Conservation (phyloP, 2,113 vertebrate species). For the Neodontobutis hainanensis region DNA sequence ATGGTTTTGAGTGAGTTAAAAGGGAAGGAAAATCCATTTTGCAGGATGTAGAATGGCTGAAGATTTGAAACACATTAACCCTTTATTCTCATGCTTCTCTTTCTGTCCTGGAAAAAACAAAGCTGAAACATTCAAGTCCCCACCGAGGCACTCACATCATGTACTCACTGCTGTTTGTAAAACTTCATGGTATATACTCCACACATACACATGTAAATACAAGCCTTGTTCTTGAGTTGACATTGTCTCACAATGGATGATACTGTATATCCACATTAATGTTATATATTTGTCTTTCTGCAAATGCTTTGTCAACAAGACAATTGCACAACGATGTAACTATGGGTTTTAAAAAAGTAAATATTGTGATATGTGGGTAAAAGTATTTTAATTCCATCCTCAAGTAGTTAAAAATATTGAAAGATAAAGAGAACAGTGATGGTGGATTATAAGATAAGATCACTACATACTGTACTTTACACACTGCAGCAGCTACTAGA, state of each 20-base stretch:
- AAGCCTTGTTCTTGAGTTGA: constrained; percentile 2
- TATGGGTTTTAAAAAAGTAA: too few species aligned
- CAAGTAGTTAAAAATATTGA: not conserved
- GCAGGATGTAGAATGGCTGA: constrained; percentile 28
- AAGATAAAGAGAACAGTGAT: not conserved
- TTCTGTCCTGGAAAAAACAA: not conserved
- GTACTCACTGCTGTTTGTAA: not conserved
- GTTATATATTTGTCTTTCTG: not conserved
- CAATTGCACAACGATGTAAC: too few species aligned
- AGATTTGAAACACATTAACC: constrained; percentile 42
- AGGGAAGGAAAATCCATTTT: constrained; percentile 26
- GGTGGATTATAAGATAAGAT: constrained; percentile 21
- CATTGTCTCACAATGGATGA: not conserved
- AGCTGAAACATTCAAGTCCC: not conserved
- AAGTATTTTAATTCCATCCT: too few species aligned
- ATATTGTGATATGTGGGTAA: too few species aligned
- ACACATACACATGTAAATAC: not conserved
- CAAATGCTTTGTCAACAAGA: not conserved
- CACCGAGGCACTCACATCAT: constrained; percentile 3
- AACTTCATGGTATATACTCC: constrained; percentile 2
- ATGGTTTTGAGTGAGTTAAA: constrained; percentile 19
- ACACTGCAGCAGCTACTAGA: not conserved
- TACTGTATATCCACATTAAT: too few species aligned
- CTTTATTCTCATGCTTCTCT: constrained; percentile 14
- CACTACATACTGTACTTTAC: not conserved